Base-by-base conservation (phyloP, 2,113 vertebrate species). In the Telmatochromis brachygnathus region DNA sequence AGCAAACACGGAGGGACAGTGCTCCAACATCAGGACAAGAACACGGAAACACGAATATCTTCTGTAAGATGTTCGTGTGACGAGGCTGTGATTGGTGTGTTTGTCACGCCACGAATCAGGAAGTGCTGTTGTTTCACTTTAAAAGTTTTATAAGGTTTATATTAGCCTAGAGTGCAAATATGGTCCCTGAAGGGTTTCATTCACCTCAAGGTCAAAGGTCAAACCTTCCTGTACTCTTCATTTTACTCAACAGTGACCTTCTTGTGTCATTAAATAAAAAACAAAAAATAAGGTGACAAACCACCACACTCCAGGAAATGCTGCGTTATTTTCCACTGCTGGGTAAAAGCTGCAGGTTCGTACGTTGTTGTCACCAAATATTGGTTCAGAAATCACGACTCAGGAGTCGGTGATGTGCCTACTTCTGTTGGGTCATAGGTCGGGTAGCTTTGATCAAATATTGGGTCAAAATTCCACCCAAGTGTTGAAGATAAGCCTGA, bases 41-140 rank as follows among this genome's bases (percentile, higher is more conserved):
- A 9, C 55, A 58, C 13, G 6, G 12, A 58, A 9, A 0, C 2
- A 60, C 56, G 10, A 39, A 11, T 2, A 6, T 9, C 56, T 58
- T 28, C 26, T 58, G 55, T 9, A 2, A 30, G 56, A 30, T 60
- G 9, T 30, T 60, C 1, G 3, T 60, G 56, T 11, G 26, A 60
- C 26, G 8, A 60, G 56, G 26, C 14, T 60, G 0, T 6, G 28
- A 33, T 19, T 0, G 15, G 58, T 19, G 58, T 62, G 58, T 62
- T 62, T 62, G 5, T 62, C 58, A 62, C 9, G 2, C 58, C 0
- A 62, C 15, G 9, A 35, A 62, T 2, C 30, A 62, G 30, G 15
- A 62, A 35, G 0, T 0, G 58, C 58, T 62, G 58, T 35, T 3
- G 15, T 62, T 11, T 62, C 58, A 19, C 1, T 62, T 35, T 35